These are phyloP conservation scores for Acholoe squamosa DNA, from an alignment of 2,888 invertebrate genomes.

Conservation along the genomic window DNA sequence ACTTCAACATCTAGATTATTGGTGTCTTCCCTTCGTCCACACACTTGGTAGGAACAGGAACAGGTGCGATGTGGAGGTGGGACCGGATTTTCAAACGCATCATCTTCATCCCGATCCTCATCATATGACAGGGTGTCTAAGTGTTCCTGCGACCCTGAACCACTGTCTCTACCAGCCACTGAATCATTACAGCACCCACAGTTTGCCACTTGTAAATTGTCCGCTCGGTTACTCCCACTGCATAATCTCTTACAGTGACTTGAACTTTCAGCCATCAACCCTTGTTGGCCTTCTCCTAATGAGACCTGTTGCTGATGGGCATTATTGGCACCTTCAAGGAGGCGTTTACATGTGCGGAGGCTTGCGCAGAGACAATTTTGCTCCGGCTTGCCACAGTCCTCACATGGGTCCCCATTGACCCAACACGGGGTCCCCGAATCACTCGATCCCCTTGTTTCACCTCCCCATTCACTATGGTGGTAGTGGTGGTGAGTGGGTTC, in stretches of 20 bases:
- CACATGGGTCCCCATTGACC: constrained; percentile 20
- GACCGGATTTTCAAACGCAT: not conserved
- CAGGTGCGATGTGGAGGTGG: not conserved
- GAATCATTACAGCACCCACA: not conserved
- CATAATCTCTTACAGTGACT: constrained; percentile 46
- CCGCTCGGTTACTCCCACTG: not conserved
- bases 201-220: not conserved
- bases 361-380: constrained; percentile 18
- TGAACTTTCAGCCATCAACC: not conserved
- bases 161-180: not conserved
- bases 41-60: not conserved
- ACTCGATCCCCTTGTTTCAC: not conserved
- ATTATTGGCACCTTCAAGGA: constrained; percentile 31
- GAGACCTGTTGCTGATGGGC: not conserved
- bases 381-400: constrained; percentile 44
- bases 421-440: not conserved
- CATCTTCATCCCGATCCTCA: constrained; percentile 17
- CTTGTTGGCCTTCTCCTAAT: too few relatives aligned
- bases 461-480: not conserved
- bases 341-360: constrained; percentile 37
- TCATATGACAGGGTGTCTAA: constrained; percentile 25
- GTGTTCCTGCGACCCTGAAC: constrained; percentile 50
- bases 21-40: not conserved
- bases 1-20: constrained; percentile 62
- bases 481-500: not conserved